Percentiles rank a stretch among this genome's conserved stretches.
Evolutionary conservation across 2,113 vertebrate species (phyloP).

Genomic region (Chamaetylas fuelleborni): DNA sequence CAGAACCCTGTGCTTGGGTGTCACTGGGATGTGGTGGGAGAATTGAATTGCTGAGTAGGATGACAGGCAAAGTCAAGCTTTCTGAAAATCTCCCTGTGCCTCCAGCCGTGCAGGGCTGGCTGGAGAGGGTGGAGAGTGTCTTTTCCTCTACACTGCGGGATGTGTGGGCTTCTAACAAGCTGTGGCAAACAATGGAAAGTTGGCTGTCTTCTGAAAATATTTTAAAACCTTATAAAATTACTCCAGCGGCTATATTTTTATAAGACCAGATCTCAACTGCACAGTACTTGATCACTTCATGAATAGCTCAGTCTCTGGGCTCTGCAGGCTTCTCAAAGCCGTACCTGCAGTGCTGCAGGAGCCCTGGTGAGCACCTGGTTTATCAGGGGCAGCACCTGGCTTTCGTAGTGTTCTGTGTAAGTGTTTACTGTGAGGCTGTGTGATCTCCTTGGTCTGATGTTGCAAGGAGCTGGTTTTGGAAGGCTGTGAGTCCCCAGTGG

Average conservation of each 20-base stretch:
- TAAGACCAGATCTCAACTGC: not conserved
- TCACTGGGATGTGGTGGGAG: not conserved
- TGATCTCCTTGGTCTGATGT: not conserved
- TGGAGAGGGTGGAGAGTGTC: not conserved
- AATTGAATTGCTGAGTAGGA: not conserved
- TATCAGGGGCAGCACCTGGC: conserved; percentile 19
- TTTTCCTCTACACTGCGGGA: not conserved
- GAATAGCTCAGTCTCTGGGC: not conserved
- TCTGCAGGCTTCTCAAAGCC: not conserved
- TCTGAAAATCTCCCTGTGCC: not conserved
- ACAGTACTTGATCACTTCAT: not conserved
- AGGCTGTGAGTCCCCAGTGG: not conserved
- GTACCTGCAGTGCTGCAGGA: not conserved
- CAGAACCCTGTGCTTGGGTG: not conserved
- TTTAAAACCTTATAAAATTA: conserved; percentile 7
- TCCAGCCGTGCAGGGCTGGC: not conserved
- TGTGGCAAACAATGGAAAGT: conserved; percentile 32
- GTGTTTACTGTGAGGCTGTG: not conserved
- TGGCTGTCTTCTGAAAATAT: conserved; percentile 27
- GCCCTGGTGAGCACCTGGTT: not conserved
- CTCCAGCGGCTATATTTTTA: not conserved
- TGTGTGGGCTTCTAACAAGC: not conserved
- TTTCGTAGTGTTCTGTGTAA: accelerated
- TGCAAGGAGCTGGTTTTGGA: not conserved
- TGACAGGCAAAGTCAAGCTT: not conserved